phyloP scores from a whole-genome alignment of 1,140 invertebrate species.

The Trichonephila clavipes region DNA sequence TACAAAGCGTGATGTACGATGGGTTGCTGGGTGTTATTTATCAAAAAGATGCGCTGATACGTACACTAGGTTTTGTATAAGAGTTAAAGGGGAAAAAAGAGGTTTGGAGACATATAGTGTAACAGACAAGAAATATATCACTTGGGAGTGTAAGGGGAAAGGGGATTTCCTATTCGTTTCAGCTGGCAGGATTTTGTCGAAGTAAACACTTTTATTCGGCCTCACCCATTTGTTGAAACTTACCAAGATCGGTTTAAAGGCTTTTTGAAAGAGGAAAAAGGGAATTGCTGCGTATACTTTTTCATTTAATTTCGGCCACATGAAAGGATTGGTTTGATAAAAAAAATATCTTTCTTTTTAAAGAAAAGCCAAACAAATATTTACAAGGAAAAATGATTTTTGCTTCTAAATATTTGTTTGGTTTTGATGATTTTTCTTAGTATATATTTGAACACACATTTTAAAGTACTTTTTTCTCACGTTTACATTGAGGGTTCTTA shows the following conservation, averaged over 20 bases:
- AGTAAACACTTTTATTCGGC: background rate
- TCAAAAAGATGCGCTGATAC: slow-evolving; percentile 21
- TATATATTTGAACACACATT: too few relatives aligned
- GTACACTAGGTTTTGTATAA: background rate
- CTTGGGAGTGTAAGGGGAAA: background rate
- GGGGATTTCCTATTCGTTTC: background rate
- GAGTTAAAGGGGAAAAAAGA: background rate
- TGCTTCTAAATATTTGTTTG: too few relatives aligned
- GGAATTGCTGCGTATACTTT: too few relatives aligned
- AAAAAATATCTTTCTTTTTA: too few relatives aligned
- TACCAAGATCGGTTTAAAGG: background rate
- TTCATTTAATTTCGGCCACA: too few relatives aligned
- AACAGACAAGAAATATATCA: background rate
- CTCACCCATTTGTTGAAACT: background rate
- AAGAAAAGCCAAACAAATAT: too few relatives aligned
- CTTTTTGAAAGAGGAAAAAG: background rate
- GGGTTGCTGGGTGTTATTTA: slow-evolving; percentile 18
- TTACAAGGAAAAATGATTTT: too few relatives aligned
- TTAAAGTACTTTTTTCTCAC: too few relatives aligned
- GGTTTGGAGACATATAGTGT: background rate
- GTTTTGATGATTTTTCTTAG: too few relatives aligned
- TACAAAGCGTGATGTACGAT: slow-evolving; percentile 70
- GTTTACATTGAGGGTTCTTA: too few relatives aligned
- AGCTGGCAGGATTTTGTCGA: background rate
- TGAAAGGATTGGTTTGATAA: too few relatives aligned